Base-by-base conservation (phyloP, 1,140 invertebrate genomes). In the Cyrtorhinus lividipennis region DNA sequence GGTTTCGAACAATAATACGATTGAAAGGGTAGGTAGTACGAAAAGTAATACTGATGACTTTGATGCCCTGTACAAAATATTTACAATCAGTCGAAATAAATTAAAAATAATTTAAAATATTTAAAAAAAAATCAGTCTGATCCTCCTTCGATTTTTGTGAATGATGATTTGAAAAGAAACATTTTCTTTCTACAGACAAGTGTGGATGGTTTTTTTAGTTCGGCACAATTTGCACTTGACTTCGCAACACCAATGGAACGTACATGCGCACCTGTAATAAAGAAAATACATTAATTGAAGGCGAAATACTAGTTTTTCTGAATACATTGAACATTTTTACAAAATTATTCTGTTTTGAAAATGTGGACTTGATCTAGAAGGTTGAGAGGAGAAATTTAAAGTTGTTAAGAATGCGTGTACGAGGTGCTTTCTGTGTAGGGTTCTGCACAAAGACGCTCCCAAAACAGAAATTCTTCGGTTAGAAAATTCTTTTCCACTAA, bases 211-310 rank as follows among this genome's bases (percentile, higher is more conserved):
- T 77, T 91, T 91, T 76, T 87, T 89, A 62, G 83, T 86, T 69
- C 83, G 83, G 76, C 92, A 97, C 65, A 86, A 76, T 76, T 94
- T 90, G 76, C 93, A 97, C 76, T 92, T 91, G 64, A 97, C 94
- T 76, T 94, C 86, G 78, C 94, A 97, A 75, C 94, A 97, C 93
- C 93, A 97, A 72, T 95, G 89, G 78, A 93, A 96, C 70, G 86
- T 94, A 77, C 94, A 97, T 67, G 88, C 85, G 74, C 93, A 96
- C 18, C 48, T 53, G 20, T 5, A 53, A 38, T 15, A 5, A n/a
- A n/a, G n/a, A 38, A 38, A 38, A 38, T 38, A 38, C 30, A 38
- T 38, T 5, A 38, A 38, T 38, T 38, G 30, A 38, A 38, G 5
- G 5, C 30, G 15, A 38, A 38, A 38, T 38, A 5, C 30, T 8